Evolutionary conservation across 2,888 invertebrate species (phyloP).

Genomic region (Eupelmus urozonus): DNA sequence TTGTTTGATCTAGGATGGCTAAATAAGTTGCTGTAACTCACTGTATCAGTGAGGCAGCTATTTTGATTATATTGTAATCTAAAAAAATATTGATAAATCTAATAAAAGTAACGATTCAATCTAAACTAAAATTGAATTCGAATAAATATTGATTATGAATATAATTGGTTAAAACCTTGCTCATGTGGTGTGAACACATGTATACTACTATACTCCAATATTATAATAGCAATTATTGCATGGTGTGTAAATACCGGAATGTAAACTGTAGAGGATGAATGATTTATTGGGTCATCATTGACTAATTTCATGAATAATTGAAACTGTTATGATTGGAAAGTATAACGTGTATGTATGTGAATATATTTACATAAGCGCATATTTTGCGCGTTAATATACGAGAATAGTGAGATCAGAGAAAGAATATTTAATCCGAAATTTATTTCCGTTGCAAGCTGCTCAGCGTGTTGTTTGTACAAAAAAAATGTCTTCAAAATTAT

Average conservation of each 20-base stretch:
- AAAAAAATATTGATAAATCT: slow-evolving; percentile 73
- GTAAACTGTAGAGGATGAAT: slow-evolving; percentile 59
- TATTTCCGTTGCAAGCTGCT: slow-evolving; percentile 42
- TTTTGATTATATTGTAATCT: slow-evolving; percentile 70
- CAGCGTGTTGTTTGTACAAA: slow-evolving; percentile 43
- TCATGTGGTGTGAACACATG: slow-evolving; percentile 54
- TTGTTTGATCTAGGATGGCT: slow-evolving; percentile 59
- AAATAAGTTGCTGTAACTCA: slow-evolving; percentile 68
- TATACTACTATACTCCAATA: slow-evolving; percentile 56
- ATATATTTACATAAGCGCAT: slow-evolving; percentile 44
- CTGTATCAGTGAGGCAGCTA: slow-evolving; percentile 76
- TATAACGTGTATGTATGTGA: slow-evolving; percentile 43
- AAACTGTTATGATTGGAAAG: slow-evolving; percentile 29
- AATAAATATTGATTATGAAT: slow-evolving; percentile 45
- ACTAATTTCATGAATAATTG: slow-evolving; percentile 37
- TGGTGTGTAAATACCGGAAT: slow-evolving; percentile 71
- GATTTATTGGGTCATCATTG: slow-evolving; percentile 55
- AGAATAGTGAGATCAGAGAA: slow-evolving; percentile 4
- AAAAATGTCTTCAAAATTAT: slow-evolving; percentile 28
- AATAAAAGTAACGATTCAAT: slow-evolving; percentile 61
- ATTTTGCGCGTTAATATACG: slow-evolving; percentile 13
- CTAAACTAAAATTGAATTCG: slow-evolving; percentile 52
- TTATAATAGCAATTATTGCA: slow-evolving; percentile 65
- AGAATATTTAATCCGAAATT: slow-evolving; percentile 16
- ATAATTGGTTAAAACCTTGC: slow-evolving; percentile 42